Percentiles rank a stretch among this genome's conserved stretches.
These are phyloP conservation scores for Ophonus ardosiacus DNA, from an alignment of 2,888 invertebrate genomes.

Conservation along the genomic window DNA sequence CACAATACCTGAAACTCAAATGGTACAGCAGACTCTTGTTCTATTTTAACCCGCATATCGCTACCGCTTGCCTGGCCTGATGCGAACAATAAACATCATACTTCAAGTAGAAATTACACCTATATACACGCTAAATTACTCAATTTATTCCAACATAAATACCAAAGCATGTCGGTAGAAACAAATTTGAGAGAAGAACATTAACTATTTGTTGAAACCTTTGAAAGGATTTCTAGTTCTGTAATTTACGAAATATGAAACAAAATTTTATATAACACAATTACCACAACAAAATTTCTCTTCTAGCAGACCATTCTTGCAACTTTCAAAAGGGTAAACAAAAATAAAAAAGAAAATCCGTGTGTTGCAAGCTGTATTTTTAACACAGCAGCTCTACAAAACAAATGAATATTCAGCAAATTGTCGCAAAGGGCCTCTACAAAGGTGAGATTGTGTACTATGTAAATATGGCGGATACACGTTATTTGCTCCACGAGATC, in stretches of 20 bases:
- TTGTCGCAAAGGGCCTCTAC: neutral
- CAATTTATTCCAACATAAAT: neutral
- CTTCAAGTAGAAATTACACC: neutral
- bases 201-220: no score
- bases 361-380: neutral
- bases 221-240: no score
- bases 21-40: neutral
- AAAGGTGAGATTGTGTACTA: slow-evolving; percentile 20
- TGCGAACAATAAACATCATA: neutral
- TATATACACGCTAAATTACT: neutral
- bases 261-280: no score
- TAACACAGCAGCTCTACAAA: slow-evolving; percentile 2
- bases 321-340: neutral
- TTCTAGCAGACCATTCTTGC: neutral
- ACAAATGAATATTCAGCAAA: slow-evolving; percentile 35
- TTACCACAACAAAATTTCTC: neutral
- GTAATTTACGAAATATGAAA: no score
- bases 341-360: slow-evolving; percentile 9
- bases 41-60: neutral
- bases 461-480: slow-evolving; percentile 9
- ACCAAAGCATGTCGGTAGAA: neutral
- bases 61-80: neutral
- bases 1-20: neutral
- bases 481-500: neutral
- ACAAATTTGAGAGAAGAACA: no score